These are phyloP conservation scores for Eurytoma californica DNA, from an alignment of 2,888 invertebrate species.

Conservation along the genomic window DNA sequence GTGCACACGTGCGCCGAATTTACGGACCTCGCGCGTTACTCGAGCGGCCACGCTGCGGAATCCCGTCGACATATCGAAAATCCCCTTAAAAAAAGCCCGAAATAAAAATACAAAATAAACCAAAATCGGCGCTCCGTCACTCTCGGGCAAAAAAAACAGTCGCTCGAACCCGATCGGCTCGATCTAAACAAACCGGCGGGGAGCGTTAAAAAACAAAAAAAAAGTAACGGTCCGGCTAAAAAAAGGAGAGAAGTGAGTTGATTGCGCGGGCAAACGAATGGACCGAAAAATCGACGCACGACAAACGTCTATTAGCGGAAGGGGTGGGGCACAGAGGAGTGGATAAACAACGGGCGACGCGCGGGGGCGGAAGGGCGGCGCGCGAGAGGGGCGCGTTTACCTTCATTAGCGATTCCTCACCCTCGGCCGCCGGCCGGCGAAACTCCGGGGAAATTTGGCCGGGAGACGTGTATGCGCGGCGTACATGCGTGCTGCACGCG, in stretches of 20 bases:
- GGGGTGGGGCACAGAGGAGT: neutral
- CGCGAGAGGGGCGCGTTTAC: constrained; percentile 47
- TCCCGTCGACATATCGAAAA: no score
- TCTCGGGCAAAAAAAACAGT: neutral
- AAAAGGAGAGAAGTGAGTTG: neutral
- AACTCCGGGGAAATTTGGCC: constrained; percentile 50
- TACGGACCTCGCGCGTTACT: neutral
- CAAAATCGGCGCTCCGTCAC: neutral
- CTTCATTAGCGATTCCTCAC: constrained; percentile 57
- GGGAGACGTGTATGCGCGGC: neutral
- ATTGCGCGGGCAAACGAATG: neutral
- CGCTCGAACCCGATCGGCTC: neutral
- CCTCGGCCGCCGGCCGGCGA: constrained; percentile 15
- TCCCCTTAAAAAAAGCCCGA: no score
- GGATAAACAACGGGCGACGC: constrained; percentile 2
- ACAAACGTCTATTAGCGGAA: constrained; percentile 6
- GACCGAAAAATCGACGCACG: constrained; percentile 14
- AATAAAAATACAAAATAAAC: no score
- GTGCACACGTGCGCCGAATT: neutral
- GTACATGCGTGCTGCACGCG: neutral
- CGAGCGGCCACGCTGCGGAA: no score
- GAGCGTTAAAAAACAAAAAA: constrained; percentile 1
- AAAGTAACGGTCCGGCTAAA: neutral
- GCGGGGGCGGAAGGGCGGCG: neutral
- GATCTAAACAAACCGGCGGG: neutral